phyloP scores from a whole-genome alignment of 2,113 vertebrate genomes.

The Hypomesus transpacificus region DNA sequence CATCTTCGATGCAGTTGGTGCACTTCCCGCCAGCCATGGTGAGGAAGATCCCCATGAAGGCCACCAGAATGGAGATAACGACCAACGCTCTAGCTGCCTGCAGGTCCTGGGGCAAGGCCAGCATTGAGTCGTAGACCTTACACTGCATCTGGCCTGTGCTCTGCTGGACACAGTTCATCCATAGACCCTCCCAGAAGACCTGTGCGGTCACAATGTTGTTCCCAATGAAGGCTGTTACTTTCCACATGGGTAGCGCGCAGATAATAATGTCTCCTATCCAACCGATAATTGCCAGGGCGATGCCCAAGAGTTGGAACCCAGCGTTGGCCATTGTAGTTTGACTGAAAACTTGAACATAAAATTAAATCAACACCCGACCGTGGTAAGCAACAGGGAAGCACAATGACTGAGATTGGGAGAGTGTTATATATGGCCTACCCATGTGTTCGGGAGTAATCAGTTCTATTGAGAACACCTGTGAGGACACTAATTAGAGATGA shows the following conservation, averaged over 20 bases:
- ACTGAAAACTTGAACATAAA: background rate
- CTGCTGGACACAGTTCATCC: conserved; percentile 7
- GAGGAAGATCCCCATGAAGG: background rate
- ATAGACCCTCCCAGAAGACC: conserved; percentile 1
- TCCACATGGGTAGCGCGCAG: background rate
- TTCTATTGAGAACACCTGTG: no score
- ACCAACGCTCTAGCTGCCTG: conserved; percentile 3
- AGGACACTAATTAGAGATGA: no score
- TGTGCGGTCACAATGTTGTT: conserved; percentile 5
- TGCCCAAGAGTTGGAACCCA: background rate
- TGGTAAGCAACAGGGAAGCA: no score
- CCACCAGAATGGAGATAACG: conserved; percentile 8
- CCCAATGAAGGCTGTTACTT: background rate
- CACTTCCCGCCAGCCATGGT: conserved; percentile 1
- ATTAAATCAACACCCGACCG: no score
- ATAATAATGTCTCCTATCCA: background rate
- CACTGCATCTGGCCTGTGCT: conserved; percentile 12
- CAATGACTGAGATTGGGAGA: no score
- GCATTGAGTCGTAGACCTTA: conserved; percentile 12
- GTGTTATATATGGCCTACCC: no score
- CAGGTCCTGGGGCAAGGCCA: background rate
- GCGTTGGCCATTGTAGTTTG: background rate
- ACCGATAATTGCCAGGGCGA: background rate
- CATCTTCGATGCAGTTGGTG: conserved; percentile 6
- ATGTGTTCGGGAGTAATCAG: no score